phyloP scores from a whole-genome alignment of 2,113 vertebrate genomes.

The Australoheros scitulus region DNA sequence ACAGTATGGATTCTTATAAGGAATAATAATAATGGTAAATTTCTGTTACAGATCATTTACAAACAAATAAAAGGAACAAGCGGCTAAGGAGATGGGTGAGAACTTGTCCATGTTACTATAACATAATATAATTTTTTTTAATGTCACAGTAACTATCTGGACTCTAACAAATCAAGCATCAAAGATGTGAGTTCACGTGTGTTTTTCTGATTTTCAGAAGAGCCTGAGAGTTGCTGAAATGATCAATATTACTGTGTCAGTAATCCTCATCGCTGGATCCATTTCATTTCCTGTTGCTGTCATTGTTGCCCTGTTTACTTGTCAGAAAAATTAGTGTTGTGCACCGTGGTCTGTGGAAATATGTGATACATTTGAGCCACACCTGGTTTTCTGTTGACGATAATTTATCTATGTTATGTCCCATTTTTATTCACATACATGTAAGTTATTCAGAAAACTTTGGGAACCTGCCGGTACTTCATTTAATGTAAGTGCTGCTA shows the following conservation, averaged over 20 bases:
- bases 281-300: background rate
- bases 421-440: background rate
- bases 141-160: background rate
- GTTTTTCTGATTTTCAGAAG: slow-evolving; percentile 30
- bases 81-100: slow-evolving; percentile 6
- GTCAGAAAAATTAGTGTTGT: background rate
- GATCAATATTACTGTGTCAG: background rate
- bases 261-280: background rate
- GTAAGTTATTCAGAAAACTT: background rate
- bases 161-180: background rate
- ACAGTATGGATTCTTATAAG: background rate
- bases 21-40: background rate
- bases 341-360: background rate
- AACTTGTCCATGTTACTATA: background rate
- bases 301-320: background rate
- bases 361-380: background rate
- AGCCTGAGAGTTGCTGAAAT: fast-evolving
- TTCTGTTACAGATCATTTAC: background rate
- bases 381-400: background rate
- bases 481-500: background rate
- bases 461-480: background rate
- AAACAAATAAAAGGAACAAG: fast-evolving
- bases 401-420: background rate
- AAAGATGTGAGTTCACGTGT: background rate
- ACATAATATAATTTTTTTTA: background rate